Percentiles rank a stretch among this genome's conserved stretches.
These are phyloP conservation scores for Rhea pennata DNA, from an alignment of 2,113 vertebrate species.

Conservation along the genomic window DNA sequence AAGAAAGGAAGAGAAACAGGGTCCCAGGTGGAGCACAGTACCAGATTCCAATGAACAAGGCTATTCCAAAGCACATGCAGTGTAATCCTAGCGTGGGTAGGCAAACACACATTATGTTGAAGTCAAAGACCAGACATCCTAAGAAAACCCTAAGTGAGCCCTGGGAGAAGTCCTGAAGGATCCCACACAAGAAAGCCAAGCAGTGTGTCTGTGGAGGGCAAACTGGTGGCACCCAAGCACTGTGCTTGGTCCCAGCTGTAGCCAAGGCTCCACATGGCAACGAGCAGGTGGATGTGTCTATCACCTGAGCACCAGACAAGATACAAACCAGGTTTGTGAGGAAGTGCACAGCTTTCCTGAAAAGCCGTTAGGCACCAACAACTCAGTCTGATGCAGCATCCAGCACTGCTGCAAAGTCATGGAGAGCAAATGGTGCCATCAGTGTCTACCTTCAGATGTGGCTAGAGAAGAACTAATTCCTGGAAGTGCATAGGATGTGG, in stretches of 20 bases:
- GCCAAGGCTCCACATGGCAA: not conserved
- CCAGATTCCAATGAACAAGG: not conserved
- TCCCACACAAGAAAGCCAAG: too few species aligned
- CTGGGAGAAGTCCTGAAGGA: not conserved
- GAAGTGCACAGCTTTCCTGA: fast-evolving
- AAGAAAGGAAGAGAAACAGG: not conserved
- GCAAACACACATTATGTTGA: not conserved
- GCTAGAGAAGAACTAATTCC: not conserved
- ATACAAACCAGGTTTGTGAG: too few species aligned
- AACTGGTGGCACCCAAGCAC: not conserved
- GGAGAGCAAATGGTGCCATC: too few species aligned
- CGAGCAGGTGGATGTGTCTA: not conserved
- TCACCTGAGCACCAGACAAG: fast-evolving
- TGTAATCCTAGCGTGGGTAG: not conserved
- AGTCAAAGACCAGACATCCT: not conserved
- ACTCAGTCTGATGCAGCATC: too few species aligned
- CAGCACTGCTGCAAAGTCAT: too few species aligned
- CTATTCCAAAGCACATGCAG: fast-evolving
- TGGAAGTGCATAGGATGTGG: not conserved
- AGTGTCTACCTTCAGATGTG: too few species aligned
- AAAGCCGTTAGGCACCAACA: too few species aligned
- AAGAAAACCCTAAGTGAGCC: not conserved
- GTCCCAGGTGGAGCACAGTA: fast-evolving
- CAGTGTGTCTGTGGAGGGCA: too few species aligned
- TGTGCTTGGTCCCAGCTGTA: not conserved